Evolutionary conservation across 2,888 invertebrate genomes (phyloP), one percentile per base, ranked within the genome.

Genomic region (Caenorhabditis sinica): DNA sequence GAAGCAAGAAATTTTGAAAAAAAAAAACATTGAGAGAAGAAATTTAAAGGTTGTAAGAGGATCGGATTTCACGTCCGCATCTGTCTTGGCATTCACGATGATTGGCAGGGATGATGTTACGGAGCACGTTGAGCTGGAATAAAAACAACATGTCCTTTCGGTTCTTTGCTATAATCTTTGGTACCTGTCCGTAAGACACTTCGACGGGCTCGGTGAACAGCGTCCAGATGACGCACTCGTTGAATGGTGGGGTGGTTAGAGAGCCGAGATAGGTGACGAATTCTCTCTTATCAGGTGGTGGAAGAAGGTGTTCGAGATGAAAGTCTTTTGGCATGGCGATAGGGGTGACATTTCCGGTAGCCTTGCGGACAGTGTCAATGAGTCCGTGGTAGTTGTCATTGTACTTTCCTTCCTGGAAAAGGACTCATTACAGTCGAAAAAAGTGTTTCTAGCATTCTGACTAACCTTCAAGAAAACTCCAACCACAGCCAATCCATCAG

Each of bases 251-350:
- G 28, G 93, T 92, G 17, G 93, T 93, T 53, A 93, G 87, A 0
- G 93, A 93, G 13, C 93, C 93, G 23, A 91, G 89, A 82, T 93
- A 93, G 4, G 93, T 93, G 90, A 93, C 93, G 88, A 92, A 93
- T 75, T 93, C 93, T 74, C 87, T 87, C 60, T 87, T 68, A 23
- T 89, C 90, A 81, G 76, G 56, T 5, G 82, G 13, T 17, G 88
- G 88, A 1, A 88, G 77, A 15, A 88, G 83, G 13, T 82, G 71
- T 56, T 86, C 84, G 1, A 87, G 33, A 20, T 79, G 69, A 79
- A 87, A 88, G 69, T 86, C 75, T 40, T 82, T 80, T 68, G 87
- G 87, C 85, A 88, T 86, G 15, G 77, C 65, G 23, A 79, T 73
- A 43, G 86, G 84, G 8, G 51, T 72, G 65, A 53, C 66, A 63